phyloP scores from a whole-genome alignment of 2,113 vertebrate species.

The Ammospiza caudacuta region DNA sequence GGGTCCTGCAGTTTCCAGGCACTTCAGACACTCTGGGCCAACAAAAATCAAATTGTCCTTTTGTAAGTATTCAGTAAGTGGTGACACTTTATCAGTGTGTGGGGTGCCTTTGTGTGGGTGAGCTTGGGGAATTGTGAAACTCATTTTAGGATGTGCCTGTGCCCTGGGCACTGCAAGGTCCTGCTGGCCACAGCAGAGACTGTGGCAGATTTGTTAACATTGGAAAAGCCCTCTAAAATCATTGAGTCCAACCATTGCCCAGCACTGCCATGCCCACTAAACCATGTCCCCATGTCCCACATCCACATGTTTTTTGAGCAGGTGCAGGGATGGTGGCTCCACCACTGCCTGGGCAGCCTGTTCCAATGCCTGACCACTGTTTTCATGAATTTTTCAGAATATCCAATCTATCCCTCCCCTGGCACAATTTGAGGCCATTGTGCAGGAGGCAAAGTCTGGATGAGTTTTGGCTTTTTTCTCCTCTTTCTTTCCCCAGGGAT shows the following conservation, averaged over 20 bases:
- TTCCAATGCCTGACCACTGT: background rate
- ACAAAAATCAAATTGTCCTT: background rate
- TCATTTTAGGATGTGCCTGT: background rate
- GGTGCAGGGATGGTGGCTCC: background rate
- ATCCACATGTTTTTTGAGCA: background rate
- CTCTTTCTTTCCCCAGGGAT: background rate
- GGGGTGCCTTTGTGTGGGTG: background rate
- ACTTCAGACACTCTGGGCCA: background rate
- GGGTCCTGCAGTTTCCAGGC: background rate
- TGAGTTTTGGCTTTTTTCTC: background rate
- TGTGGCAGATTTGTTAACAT: background rate
- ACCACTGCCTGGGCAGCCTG: background rate
- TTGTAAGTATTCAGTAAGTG: background rate
- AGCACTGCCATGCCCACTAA: background rate
- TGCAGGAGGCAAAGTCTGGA: background rate
- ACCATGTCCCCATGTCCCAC: background rate
- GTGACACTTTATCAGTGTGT: accelerated
- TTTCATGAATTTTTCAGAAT: background rate
- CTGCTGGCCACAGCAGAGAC: background rate
- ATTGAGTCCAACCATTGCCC: background rate
- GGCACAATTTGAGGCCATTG: background rate
- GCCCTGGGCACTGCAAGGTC: background rate
- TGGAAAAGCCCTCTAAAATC: background rate
- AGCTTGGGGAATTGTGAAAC: accelerated
- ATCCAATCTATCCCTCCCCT: background rate